phyloP scores from a whole-genome alignment of 2,113 vertebrate species.

The Tenrec ecaudatus region DNA sequence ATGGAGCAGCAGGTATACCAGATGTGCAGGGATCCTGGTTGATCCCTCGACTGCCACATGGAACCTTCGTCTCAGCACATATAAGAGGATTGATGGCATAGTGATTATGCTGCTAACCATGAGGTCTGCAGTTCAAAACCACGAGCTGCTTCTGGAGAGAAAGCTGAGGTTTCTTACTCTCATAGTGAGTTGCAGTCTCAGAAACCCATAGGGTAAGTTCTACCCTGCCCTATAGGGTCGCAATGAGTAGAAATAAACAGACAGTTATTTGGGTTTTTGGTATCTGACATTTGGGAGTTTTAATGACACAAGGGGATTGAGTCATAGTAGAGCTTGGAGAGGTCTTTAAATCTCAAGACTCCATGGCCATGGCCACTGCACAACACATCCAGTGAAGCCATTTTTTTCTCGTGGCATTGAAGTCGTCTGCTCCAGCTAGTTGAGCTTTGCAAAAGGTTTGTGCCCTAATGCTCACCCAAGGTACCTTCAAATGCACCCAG shows the following conservation, averaged over 20 bases:
- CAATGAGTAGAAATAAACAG: no score
- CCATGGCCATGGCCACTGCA: neutral
- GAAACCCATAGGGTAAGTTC: no score
- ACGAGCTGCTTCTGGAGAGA: no score
- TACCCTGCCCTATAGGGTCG: no score
- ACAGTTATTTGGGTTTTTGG: no score
- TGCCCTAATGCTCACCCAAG: neutral
- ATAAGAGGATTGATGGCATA: no score
- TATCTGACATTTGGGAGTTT: neutral
- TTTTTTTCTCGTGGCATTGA: neutral
- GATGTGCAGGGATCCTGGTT: neutral
- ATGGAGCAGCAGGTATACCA: neutral
- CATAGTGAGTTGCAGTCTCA: no score
- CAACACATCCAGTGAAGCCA: rapidly evolving
- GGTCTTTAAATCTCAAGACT: neutral
- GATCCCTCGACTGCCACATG: neutral
- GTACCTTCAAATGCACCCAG: neutral
- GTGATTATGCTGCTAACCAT: no score
- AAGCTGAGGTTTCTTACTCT: no score
- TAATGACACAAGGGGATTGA: neutral
- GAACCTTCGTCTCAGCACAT: neutral
- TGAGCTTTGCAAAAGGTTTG: neutral
- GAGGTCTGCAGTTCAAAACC: no score
- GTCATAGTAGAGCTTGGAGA: no score
- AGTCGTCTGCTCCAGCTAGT: neutral